These are phyloP conservation scores for Myioborus miniatus DNA, from an alignment of 2,797 vertebrate species.

Conservation along the genomic window DNA sequence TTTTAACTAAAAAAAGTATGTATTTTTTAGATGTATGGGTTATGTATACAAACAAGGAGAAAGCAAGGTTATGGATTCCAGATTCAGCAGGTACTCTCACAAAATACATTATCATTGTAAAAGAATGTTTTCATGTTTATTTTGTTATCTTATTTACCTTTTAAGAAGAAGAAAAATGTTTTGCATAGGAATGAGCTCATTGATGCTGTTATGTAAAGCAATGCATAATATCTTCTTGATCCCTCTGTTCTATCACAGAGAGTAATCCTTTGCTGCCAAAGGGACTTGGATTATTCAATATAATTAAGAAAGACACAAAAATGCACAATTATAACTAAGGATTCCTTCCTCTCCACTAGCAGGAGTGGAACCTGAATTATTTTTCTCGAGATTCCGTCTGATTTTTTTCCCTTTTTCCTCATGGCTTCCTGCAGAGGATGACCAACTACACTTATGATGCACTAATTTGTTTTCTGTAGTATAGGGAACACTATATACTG, in stretches of 20 bases:
- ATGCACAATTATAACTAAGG: rapidly evolving
- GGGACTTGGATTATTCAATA: background rate
- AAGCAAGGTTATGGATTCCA: rapidly evolving
- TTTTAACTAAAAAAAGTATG: background rate
- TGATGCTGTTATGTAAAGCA: background rate
- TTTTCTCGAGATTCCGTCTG: background rate
- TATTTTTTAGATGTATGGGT: background rate
- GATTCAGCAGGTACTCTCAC: background rate
- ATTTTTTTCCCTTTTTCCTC: background rate
- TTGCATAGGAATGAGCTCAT: background rate
- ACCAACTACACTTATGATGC: background rate
- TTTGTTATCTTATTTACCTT: background rate
- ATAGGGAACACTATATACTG: background rate
- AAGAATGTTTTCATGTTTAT: background rate
- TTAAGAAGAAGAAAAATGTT: background rate
- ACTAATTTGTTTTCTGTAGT: background rate
- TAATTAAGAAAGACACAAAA: background rate
- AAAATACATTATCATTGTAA: background rate
- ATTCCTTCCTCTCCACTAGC: background rate
- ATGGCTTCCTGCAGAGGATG: background rate
- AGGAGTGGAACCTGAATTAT: background rate
- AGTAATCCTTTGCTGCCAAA: background rate
- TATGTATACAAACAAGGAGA: background rate
- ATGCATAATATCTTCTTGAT: background rate
- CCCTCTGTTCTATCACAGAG: background rate